phyloP scores from a whole-genome alignment of 1,140 invertebrate species.

The Lutraria rhynchaena region DNA sequence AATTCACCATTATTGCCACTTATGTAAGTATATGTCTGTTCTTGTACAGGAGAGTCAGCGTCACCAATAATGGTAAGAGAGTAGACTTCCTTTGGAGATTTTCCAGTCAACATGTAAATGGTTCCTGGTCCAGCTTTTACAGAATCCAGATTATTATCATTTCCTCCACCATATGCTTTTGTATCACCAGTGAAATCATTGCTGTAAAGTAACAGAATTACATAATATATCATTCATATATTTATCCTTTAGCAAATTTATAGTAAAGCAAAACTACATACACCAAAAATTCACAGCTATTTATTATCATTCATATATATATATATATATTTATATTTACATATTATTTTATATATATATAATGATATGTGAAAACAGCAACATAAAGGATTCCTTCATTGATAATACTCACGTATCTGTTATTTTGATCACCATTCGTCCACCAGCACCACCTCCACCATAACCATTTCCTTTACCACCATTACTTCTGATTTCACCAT shows the following conservation, averaged over 20 bases:
- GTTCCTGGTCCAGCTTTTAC: slow-evolving; percentile 73
- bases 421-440: slow-evolving; percentile 64
- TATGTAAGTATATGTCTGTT: slow-evolving; percentile 64
- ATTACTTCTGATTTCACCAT: slow-evolving; percentile 67
- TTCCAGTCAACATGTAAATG: slow-evolving; percentile 67
- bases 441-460: slow-evolving; percentile 73
- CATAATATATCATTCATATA: no score
- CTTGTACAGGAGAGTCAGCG: slow-evolving; percentile 59
- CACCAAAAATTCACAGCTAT: no score
- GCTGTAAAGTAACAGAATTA: no score
- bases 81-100: slow-evolving; percentile 41
- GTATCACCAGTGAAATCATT: slow-evolving; percentile 65
- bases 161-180: slow-evolving; percentile 68
- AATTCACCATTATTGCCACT: slow-evolving; percentile 55
- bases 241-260: no score
- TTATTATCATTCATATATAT: no score
- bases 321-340: no score
- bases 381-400: no score
- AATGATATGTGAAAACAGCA: no score
- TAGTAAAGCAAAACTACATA: no score
- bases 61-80: slow-evolving; percentile 62
- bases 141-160: slow-evolving; percentile 58
- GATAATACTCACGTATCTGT: slow-evolving; percentile 56
- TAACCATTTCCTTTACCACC: slow-evolving; percentile 67
- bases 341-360: no score